These are phyloP conservation scores for Pomacea maculata DNA, from an alignment of 1,140 invertebrate genomes.

Conservation along the genomic window DNA sequence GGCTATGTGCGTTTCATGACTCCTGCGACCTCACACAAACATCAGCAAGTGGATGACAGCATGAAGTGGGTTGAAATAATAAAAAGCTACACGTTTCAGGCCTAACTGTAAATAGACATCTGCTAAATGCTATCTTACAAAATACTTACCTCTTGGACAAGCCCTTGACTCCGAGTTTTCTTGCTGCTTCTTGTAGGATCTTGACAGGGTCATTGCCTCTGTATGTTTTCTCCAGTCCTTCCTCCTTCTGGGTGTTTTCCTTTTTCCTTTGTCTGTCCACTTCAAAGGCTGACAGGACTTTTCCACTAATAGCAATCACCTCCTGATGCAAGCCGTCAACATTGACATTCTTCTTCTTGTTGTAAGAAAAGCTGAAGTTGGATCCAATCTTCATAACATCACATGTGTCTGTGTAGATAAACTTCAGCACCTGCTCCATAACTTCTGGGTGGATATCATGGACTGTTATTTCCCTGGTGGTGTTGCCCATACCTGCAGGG, in stretches of 20 bases:
- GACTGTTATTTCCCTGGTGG: constrained; percentile 35
- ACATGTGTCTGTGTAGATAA: constrained; percentile 76
- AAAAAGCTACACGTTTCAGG: no score
- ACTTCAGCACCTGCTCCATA: constrained; percentile 74
- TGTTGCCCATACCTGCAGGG: constrained; percentile 17
- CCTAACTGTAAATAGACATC: no score
- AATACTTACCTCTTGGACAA: constrained; percentile 56
- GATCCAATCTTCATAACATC: constrained; percentile 69
- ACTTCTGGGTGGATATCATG: constrained; percentile 69
- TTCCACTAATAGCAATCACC: constrained; percentile 16
- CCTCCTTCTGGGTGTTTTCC: constrained; percentile 38
- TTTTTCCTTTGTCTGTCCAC: constrained; percentile 65
- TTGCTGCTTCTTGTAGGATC: constrained; percentile 71
- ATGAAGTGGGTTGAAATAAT: no score
- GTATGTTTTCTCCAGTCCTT: constrained; percentile 21
- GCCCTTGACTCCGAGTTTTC: constrained; percentile 59
- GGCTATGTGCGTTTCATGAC: no score
- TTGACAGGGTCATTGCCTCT: constrained; percentile 66
- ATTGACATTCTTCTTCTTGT: background rate
- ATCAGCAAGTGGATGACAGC: no score
- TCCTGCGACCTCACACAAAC: no score
- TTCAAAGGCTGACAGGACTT: constrained; percentile 68
- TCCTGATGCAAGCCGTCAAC: background rate
- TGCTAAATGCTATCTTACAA: background rate
- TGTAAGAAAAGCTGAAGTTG: constrained; percentile 5